These are phyloP conservation scores for Agelastica alni DNA, from an alignment of 2,888 invertebrate genomes.

Conservation along the genomic window DNA sequence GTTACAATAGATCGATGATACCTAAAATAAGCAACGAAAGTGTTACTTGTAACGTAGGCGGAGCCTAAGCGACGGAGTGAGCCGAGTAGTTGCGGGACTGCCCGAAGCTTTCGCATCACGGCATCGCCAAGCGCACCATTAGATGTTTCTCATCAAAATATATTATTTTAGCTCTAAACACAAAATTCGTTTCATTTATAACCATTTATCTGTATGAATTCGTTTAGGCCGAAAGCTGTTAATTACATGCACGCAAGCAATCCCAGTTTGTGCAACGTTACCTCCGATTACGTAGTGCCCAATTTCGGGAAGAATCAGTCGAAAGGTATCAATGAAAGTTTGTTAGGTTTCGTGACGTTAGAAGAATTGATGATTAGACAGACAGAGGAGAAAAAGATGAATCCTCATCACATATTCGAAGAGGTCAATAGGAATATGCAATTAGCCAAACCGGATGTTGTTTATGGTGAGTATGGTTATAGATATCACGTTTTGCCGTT, in stretches of 20 bases:
- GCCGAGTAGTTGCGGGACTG: no score
- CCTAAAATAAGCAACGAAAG: no score
- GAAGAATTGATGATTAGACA: conserved; percentile 82
- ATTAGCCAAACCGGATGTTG: conserved; percentile 61
- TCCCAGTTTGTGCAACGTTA: conserved; percentile 70
- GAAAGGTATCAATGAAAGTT: conserved; percentile 61
- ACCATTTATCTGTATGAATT: conserved; percentile 23
- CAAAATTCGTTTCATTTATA: not conserved
- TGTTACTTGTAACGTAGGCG: no score
- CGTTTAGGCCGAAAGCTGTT: conserved; percentile 58
- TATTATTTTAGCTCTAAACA: no score
- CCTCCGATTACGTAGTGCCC: conserved; percentile 50
- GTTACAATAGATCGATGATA: no score
- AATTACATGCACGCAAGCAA: conserved; percentile 73
- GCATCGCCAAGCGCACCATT: no score
- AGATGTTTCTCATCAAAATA: no score
- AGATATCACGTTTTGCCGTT: no score
- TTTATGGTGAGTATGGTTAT: conserved; percentile 59
- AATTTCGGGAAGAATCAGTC: conserved; percentile 47
- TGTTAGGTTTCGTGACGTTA: conserved; percentile 72
- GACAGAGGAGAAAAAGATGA: conserved; percentile 68
- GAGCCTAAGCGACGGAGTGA: no score
- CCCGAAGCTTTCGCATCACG: no score
- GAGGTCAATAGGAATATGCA: conserved; percentile 49
- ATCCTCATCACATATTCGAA: conserved; percentile 49